These are phyloP conservation scores for Rotaria macrura DNA, from an alignment of 2,888 invertebrate genomes.

Conservation along the genomic window DNA sequence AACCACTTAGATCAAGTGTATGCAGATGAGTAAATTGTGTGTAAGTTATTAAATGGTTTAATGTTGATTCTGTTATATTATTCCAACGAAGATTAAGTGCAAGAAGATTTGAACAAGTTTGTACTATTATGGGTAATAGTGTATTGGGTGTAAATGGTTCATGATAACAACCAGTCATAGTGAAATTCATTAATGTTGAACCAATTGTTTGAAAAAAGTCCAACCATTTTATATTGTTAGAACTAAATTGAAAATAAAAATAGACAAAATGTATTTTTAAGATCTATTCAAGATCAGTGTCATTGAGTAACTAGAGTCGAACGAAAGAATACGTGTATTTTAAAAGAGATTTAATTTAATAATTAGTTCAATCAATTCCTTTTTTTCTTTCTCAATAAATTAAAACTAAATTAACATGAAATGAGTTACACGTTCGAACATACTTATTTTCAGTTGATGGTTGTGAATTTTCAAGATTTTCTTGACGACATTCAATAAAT, in stretches of 20 bases:
- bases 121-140: background rate
- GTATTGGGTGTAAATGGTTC: background rate
- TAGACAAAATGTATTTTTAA: too few species aligned
- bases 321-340: too few species aligned
- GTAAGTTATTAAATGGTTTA: background rate
- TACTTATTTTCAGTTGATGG: background rate
- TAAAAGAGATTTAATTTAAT: too few species aligned
- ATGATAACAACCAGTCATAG: background rate
- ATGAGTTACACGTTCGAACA: background rate
- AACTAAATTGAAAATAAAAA: background rate
- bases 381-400: too few species aligned
- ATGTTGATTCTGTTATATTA: background rate
- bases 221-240: background rate
- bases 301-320: too few species aligned
- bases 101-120: background rate
- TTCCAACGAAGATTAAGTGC: slow-evolving; percentile 2
- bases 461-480: background rate
- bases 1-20: background rate
- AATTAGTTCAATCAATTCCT: too few species aligned
- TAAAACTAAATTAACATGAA: too few species aligned
- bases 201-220: slow-evolving; percentile 3
- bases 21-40: background rate
- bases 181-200: background rate
- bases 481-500: slow-evolving; percentile 4
- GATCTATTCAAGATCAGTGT: too few species aligned